phyloP scores from a whole-genome alignment of 2,113 vertebrate genomes.

The Microcebus griseorufus region DNA sequence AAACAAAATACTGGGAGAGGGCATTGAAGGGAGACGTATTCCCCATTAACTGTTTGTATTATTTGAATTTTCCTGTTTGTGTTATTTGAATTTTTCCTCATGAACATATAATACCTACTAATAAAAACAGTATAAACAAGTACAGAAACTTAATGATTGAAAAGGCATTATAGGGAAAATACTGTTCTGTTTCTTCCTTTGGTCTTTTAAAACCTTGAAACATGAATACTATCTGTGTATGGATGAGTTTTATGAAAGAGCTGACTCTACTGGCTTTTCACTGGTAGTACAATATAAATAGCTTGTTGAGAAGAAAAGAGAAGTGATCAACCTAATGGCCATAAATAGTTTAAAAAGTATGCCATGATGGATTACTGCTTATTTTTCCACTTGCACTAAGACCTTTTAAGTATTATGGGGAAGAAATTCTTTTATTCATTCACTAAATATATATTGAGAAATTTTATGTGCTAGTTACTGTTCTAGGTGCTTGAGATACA shows the following conservation, averaged over 20 bases:
- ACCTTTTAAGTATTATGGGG: neutral
- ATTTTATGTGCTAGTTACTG: neutral
- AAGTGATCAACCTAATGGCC: neutral
- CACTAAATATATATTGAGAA: neutral
- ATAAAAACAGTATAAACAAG: neutral
- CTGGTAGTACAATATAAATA: neutral
- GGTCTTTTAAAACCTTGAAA: neutral
- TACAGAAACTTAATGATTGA: neutral
- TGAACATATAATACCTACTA: neutral
- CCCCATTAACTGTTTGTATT: neutral
- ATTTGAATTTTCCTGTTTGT: neutral
- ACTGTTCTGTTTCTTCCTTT: neutral
- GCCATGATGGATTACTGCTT: neutral
- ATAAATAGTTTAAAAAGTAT: neutral
- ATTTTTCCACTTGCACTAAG: neutral
- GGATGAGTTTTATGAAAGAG: neutral
- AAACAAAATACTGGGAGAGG: neutral
- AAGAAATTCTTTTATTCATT: neutral
- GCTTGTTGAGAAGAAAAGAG: neutral
- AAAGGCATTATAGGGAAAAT: neutral
- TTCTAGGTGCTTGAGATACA: neutral
- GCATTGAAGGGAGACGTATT: neutral
- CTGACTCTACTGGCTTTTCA: neutral
- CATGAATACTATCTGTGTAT: neutral
- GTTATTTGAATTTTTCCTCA: neutral